Conservation (phyloP, 2,888 invertebrate genomes). For the Lasioglossum malachurum region DNA sequence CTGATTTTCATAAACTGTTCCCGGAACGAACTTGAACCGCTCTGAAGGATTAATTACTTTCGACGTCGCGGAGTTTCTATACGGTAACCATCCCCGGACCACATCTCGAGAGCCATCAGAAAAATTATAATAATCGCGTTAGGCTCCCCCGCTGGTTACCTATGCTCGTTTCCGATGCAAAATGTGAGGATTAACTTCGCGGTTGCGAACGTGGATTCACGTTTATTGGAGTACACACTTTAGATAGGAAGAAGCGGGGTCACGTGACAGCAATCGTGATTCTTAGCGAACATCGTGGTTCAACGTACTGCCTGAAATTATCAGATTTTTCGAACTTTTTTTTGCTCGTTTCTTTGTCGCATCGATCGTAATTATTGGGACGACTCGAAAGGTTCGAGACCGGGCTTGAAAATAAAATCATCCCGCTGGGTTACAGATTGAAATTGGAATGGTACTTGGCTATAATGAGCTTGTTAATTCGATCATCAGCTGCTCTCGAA, state of each 20-base stretch:
- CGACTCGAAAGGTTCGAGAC: background rate
- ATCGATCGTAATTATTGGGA: background rate
- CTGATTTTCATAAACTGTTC: background rate
- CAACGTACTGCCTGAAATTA: background rate
- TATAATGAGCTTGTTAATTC: background rate
- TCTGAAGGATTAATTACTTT: slow-evolving; percentile 51
- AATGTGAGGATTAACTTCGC: background rate
- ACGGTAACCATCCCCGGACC: background rate
- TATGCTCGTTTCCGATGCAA: slow-evolving; percentile 2
- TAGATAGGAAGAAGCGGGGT: background rate
- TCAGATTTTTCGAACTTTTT: background rate
- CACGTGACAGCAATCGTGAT: background rate
- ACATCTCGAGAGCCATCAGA: slow-evolving; percentile 11
- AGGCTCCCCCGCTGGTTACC: background rate
- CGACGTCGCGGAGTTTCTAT: slow-evolving; percentile 26
- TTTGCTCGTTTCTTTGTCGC: background rate
- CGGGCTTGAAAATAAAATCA: background rate
- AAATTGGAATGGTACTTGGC: background rate
- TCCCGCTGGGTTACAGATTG: background rate
- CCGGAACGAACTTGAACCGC: slow-evolving; percentile 1
- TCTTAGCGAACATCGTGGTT: background rate
- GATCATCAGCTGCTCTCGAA: background rate
- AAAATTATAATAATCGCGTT: slow-evolving; percentile 22
- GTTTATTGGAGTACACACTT: background rate
- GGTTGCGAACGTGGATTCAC: background rate